phyloP scores from a whole-genome alignment of 2,113 vertebrate genomes.

The Alosa alosa region DNA sequence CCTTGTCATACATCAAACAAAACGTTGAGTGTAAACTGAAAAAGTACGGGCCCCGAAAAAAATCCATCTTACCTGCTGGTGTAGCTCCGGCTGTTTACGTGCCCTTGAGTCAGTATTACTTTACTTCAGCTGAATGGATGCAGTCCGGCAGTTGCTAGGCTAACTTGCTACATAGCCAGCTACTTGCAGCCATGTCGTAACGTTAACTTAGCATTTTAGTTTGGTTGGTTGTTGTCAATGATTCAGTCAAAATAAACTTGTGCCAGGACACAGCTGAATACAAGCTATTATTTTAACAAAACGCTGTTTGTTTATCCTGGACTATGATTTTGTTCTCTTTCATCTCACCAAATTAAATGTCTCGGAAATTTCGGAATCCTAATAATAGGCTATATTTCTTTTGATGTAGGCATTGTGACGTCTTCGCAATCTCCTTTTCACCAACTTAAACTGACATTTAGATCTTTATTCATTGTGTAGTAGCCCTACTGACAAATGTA shows the following conservation, averaged over 20 bases:
- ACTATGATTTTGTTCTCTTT: not conserved
- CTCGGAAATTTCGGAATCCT: no score
- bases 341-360: not conserved
- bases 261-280: not conserved
- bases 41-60: not conserved
- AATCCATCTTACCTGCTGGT: conserved; percentile 11
- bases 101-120: conserved; percentile 19
- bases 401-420: no score
- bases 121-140: conserved; percentile 7
- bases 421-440: no score
- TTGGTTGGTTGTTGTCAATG: not conserved
- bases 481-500: no score
- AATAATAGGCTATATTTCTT: no score
- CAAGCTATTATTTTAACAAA: not conserved
- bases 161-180: conserved; percentile 3
- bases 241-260: not conserved
- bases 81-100: conserved; percentile 28
- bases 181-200: not conserved
- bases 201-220: not conserved
- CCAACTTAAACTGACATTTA: no score
- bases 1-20: not conserved
- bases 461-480: no score
- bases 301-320: not conserved
- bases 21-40: not conserved
- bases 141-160: not conserved